Conservation (phyloP, 2,888 invertebrate genomes). For the Amphiduros pacificus region DNA sequence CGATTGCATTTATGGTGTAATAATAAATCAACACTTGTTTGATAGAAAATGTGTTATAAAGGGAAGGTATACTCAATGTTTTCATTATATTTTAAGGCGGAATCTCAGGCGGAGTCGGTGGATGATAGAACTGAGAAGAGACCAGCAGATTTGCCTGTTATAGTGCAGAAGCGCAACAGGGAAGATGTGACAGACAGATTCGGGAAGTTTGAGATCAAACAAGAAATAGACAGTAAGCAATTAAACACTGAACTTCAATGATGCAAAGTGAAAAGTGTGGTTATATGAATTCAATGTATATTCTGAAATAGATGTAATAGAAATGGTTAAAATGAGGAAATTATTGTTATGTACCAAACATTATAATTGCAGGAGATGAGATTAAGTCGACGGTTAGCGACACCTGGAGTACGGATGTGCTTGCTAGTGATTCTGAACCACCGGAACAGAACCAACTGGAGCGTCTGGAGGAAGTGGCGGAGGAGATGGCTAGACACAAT, state of each 20-base stretch:
- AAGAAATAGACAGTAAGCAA: no score
- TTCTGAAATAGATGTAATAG: no score
- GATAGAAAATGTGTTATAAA: no score
- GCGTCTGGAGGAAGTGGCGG: slow-evolving; percentile 45
- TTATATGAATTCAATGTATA: no score
- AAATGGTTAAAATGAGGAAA: no score
- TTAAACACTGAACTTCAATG: no score
- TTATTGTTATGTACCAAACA: no score
- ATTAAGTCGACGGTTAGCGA: slow-evolving; percentile 96
- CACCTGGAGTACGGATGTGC: slow-evolving; percentile 97
- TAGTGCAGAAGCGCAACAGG: slow-evolving; percentile 74
- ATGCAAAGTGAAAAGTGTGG: no score
- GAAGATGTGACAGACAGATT: slow-evolving; percentile 98
- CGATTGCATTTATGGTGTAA: no score
- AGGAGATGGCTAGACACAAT: slow-evolving; percentile 32
- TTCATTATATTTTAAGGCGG: no score
- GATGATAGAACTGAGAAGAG: slow-evolving; percentile 38
- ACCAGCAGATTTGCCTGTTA: slow-evolving; percentile 57
- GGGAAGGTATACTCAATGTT: no score
- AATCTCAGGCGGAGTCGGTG: slow-evolving; percentile 40
- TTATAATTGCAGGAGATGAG: slow-evolving; percentile 71
- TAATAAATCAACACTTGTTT: no score
- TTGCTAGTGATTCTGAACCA: slow-evolving; percentile 94
- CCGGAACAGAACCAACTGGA: slow-evolving; percentile 70
- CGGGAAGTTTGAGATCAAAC: slow-evolving; percentile 89